phyloP scores from a whole-genome alignment of 2,113 vertebrate species.

The Myrmophylax atrothorax region DNA sequence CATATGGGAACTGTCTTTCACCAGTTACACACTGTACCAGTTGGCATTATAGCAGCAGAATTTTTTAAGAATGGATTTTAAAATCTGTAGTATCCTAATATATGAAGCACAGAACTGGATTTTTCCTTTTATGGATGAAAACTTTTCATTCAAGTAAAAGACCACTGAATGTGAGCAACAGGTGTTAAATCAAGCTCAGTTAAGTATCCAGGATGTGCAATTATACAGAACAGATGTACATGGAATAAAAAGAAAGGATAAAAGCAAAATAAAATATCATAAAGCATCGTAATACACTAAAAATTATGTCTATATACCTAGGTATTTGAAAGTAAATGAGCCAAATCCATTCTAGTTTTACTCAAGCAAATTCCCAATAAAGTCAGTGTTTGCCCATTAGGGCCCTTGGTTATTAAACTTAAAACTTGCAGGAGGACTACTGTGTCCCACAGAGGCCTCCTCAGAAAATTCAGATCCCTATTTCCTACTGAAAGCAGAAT shows the following conservation, averaged over 20 bases:
- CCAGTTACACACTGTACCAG: not conserved
- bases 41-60: not conserved
- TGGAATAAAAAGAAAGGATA: not conserved
- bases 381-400: not conserved
- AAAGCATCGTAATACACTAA: not conserved
- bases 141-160: not conserved
- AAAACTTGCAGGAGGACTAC: not conserved
- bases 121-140: not conserved
- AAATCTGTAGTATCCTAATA: not conserved
- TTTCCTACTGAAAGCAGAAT: not conserved
- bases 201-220: not conserved
- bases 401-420: not conserved
- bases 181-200: not conserved
- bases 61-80: not conserved
- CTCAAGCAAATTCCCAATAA: not conserved
- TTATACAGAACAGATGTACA: not conserved
- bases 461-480: not conserved
- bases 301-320: not conserved
- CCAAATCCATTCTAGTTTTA: not conserved
- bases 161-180: not conserved
- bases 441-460: not conserved
- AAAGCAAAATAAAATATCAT: not conserved
- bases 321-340: not conserved
- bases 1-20: not conserved
- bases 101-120: not conserved